Conservation (phyloP, 2,888 invertebrate species). For the Perizoma affinitatum region DNA sequence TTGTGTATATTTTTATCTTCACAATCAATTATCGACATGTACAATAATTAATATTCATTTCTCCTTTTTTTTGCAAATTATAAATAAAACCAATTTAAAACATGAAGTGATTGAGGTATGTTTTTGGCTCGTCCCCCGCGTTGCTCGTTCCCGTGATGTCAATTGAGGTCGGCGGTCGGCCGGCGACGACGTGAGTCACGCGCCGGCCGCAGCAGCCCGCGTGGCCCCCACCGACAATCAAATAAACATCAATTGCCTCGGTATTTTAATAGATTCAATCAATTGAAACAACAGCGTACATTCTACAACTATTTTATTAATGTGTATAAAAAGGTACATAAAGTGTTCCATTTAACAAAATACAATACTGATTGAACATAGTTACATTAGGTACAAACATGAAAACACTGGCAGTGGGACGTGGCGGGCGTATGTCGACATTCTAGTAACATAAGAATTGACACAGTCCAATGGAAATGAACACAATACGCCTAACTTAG, state of each 20-base stretch:
- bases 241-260: slow-evolving; percentile 70
- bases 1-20: slow-evolving; percentile 81
- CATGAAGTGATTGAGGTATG: slow-evolving; percentile 63
- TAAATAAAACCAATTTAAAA: slow-evolving; percentile 84
- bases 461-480: slow-evolving; percentile 85
- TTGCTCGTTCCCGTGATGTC: slow-evolving; percentile 46
- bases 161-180: slow-evolving; percentile 42
- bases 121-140: slow-evolving; percentile 49
- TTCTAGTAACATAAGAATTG: slow-evolving; percentile 87
- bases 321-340: slow-evolving; percentile 73
- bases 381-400: slow-evolving; percentile 51
- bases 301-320: slow-evolving; percentile 80
- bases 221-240: slow-evolving; percentile 55
- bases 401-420: slow-evolving; percentile 72
- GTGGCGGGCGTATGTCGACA: slow-evolving; percentile 84
- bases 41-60: slow-evolving; percentile 78
- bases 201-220: slow-evolving; percentile 44
- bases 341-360: slow-evolving; percentile 64
- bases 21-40: slow-evolving; percentile 82
- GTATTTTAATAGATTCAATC: slow-evolving; percentile 79
- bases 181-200: slow-evolving; percentile 61
- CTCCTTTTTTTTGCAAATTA: slow-evolving; percentile 74
- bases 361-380: slow-evolving; percentile 40
- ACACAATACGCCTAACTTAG: slow-evolving; percentile 69
- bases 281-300: slow-evolving; percentile 77